Evolutionary conservation across 2,113 vertebrate genomes (phyloP).

Genomic region (Xenopus borealis): DNA sequence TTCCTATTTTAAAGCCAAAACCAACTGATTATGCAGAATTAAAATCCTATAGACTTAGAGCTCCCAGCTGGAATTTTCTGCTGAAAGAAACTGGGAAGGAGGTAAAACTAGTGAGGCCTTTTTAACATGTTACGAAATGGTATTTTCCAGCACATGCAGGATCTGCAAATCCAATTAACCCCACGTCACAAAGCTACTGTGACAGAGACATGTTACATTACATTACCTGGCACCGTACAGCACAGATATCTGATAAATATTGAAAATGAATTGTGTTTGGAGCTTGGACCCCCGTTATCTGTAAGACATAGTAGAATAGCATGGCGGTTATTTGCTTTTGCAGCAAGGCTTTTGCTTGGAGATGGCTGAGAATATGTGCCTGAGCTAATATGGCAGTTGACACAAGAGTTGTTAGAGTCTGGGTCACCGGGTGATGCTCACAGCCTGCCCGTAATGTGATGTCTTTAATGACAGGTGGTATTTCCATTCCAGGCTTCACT

Average conservation of each 20-base stretch:
- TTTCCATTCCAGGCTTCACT: conserved; percentile 9
- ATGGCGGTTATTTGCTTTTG: conserved; percentile 23
- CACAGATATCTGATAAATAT: not conserved
- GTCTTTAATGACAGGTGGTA: conserved; percentile 14
- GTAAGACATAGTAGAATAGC: conserved; percentile 12
- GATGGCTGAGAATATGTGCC: conserved; percentile 22
- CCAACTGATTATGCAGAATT: too few species aligned
- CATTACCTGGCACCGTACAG: too few species aligned
- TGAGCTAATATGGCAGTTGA: not conserved
- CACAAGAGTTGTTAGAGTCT: not conserved
- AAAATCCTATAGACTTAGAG: too few species aligned
- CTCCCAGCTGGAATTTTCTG: too few species aligned
- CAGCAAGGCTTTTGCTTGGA: conserved; percentile 26
- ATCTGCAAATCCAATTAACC: too few species aligned
- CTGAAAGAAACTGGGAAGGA: too few species aligned
- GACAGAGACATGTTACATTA: too few species aligned
- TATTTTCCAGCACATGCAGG: too few species aligned
- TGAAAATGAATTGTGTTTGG: not conserved
- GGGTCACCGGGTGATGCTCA: conserved; percentile 21
- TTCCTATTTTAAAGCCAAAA: too few species aligned
- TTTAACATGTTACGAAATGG: too few species aligned
- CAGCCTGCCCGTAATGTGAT: conserved; percentile 1
- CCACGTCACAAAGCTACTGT: too few species aligned
- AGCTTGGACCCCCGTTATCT: conserved; percentile 3
- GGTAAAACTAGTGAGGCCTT: too few species aligned